Base-by-base conservation (phyloP, 2,113 vertebrate genomes). In the Pollachius pollachius region DNA sequence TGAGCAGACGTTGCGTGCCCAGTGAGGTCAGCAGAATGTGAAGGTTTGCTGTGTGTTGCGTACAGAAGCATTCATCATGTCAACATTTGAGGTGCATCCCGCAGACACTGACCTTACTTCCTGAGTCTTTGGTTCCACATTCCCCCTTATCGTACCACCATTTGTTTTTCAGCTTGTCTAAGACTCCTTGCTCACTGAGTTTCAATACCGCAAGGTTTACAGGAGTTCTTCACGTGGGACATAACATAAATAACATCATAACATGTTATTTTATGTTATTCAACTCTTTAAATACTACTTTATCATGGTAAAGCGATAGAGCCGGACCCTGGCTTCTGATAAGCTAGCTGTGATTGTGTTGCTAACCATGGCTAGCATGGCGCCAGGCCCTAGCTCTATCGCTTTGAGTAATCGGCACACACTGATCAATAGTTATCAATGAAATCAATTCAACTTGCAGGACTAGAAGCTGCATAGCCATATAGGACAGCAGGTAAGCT, bases 171-270 rank as follows among this genome's bases (percentile, higher is more conserved):
- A 99, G 97, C 96, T 99, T 99, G 97, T 99, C 96, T 99, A 99
- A 98, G 97, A 99, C 93, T 96, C 96, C 97, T 99, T 94, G 93
- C 91, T 99, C 97, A 98, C 97, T 98, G 96, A 98, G 96, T 98
- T 99, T 99, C 97, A 99, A 98, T 93, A 99, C 97, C 92, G 97
- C 97, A 97, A 99, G 97, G 96, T 98, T 99, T 99, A 99, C 97
- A 95, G 96, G 97, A 95, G 96, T 98, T 98, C 97, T 99, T 98
- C 95, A 97, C 95, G 95, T 97, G 97, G 97, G 95, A 98, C 98
- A 99, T 98, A 99, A 99, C 97, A 98, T 98, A 98, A 98, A 99
- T 98, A 98, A 98, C 97, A 98, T 97, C 94, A 87, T 96, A 95
- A 94, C 95, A 97, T 96, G 96, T 98, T 99, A 98, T 98, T 96